phyloP scores from a whole-genome alignment of 2,888 invertebrate genomes.

The Agrochola macilenta region DNA sequence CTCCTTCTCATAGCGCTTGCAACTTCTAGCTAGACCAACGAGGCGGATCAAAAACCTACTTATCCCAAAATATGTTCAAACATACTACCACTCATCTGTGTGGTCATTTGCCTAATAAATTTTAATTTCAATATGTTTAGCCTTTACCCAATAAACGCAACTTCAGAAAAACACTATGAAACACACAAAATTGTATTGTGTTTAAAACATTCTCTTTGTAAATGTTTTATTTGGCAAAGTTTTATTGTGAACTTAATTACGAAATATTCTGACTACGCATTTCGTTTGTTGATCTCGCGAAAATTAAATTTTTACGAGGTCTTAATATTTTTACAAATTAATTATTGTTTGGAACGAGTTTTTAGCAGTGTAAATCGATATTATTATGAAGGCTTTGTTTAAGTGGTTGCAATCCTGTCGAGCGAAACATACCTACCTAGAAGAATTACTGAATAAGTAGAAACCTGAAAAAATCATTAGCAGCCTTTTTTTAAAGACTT shows the following conservation, averaged over 20 bases:
- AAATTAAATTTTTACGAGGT: slow-evolving; percentile 20
- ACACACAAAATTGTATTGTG: slow-evolving; percentile 6
- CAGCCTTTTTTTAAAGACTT: too few species aligned
- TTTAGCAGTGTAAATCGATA: background rate
- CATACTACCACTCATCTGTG: too few species aligned
- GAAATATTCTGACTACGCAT: slow-evolving; percentile 28
- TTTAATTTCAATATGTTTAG: slow-evolving; percentile 1
- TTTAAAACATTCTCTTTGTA: slow-evolving; percentile 26
- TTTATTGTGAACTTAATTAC: slow-evolving; percentile 39
- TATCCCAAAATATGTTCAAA: too few species aligned
- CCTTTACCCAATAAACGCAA: background rate
- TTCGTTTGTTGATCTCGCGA: slow-evolving; percentile 17
- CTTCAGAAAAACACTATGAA: background rate
- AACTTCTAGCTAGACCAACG: too few species aligned
- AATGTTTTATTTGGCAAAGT: slow-evolving; percentile 34
- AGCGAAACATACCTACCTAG: too few species aligned
- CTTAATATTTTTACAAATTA: slow-evolving; percentile 12
- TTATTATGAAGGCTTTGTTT: background rate
- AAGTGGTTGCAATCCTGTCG: too few species aligned
- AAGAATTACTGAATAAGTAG: too few species aligned
- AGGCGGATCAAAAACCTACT: too few species aligned
- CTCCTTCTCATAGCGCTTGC: too few species aligned
- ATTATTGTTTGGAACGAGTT: slow-evolving; percentile 6
- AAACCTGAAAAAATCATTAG: too few species aligned
- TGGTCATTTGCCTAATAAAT: background rate